These are phyloP conservation scores for Cheumatopsyche charites DNA, from an alignment of 1,140 invertebrate genomes.

Conservation along the genomic window DNA sequence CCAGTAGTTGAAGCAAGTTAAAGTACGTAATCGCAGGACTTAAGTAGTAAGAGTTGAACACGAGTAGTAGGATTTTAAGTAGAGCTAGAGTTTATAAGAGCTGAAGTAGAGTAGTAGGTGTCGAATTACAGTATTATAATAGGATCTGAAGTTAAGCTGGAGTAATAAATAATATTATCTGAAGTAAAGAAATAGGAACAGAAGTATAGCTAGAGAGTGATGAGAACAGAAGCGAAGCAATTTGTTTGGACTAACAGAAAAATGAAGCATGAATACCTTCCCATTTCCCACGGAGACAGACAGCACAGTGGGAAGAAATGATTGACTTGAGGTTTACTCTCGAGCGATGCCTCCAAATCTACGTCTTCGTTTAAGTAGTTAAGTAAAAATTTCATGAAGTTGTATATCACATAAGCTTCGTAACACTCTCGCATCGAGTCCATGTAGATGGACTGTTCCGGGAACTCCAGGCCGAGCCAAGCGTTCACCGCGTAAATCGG, in stretches of 20 bases:
- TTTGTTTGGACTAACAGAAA: no score
- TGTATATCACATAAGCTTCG: slow-evolving; percentile 96
- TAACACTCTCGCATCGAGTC: slow-evolving; percentile 94
- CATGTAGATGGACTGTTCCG: slow-evolving; percentile 86
- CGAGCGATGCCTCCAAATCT: slow-evolving; percentile 80
- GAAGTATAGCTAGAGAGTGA: no score
- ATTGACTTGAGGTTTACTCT: slow-evolving; percentile 82
- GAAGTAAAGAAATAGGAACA: no score
- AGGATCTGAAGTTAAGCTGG: no score
- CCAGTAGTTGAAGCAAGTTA: no score
- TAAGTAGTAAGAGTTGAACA: slow-evolving; percentile 33
- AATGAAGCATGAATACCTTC: slow-evolving; percentile 61
- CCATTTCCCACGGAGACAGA: slow-evolving; percentile 86
- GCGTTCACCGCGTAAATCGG: slow-evolving; percentile 96
- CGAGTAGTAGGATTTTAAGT: neutral
- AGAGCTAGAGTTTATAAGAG: no score
- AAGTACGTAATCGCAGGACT: no score
- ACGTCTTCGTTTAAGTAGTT: slow-evolving; percentile 87
- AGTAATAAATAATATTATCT: no score
- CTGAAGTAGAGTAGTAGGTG: no score
- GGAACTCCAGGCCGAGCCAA: slow-evolving; percentile 83
- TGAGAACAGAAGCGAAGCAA: no score
- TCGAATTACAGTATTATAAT: no score
- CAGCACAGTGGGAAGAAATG: slow-evolving; percentile 88
- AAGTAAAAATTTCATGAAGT: slow-evolving; percentile 94